Evolutionary conservation across 2,113 vertebrate species (phyloP), one percentile per base, ranked within the genome.

Genomic region (Rhinopithecus roxellana): DNA sequence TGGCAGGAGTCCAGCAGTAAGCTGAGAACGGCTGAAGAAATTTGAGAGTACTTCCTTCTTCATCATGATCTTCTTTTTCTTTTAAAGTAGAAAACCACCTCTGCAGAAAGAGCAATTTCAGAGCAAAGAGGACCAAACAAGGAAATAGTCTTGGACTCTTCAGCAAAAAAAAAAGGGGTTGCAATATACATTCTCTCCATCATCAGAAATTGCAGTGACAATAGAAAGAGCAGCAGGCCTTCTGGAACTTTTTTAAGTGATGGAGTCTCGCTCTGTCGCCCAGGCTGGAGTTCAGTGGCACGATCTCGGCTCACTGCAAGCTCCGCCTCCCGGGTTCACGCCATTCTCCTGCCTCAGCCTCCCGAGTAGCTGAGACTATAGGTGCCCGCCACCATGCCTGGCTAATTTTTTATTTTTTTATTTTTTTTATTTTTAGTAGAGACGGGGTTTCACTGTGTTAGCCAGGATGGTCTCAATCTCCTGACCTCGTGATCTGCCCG

Each of bases 151-250:
- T 78, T 64, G 43, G 75, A 92, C 64, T 45, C 52, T 30, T 84
- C 11, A 93, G 79, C 64, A 70, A 61, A 80, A 96, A 40, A 40
- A 85, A 55, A 80, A 95, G 59, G 32, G 48, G 50, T 25, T 74
- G 70, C 18, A 69, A 93, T 81, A 45, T 7, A 40, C 30, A 40
- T 77, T 64, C 27, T 90, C 67, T 61, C 83, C 74, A 52, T 70
- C 30, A 57, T 91, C 52, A 82, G 93, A 96, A 94, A 96, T 4
- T 74, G 61, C 67, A 94, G 55, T 64, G 89, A 95, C 77, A 74
- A 69, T 3, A 67, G 90, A 69, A 95, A 95, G 23, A 78, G 57
- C 8, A 13, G 18, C 12, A 20, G 10, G 35, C 45, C 35, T 70
- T 70, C 69, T n/a, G 35, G 35, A 70, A 90, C 82, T 77, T 95